Conservation (phyloP, 92 coral and sea anemone species). For the Phymanthus crucifer region DNA sequence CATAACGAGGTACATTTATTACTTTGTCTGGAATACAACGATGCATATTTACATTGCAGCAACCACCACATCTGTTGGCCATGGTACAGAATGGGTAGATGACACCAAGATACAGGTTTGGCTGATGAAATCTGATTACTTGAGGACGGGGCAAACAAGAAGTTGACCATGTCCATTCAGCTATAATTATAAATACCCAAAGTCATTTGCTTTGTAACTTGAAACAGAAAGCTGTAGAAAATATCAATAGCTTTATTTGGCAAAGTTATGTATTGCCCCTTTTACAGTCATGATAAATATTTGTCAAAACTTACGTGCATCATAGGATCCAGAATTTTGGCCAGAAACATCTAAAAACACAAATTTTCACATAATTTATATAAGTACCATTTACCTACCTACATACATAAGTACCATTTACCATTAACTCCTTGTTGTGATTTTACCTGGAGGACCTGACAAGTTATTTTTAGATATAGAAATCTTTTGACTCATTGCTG, state of each 20-base stretch:
- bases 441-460: background rate
- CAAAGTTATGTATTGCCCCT: no score
- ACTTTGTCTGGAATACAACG: background rate
- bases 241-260: background rate
- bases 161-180: background rate
- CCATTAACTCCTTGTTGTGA: no score
- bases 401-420: no score
- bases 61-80: background rate
- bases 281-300: background rate
- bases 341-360: no score
- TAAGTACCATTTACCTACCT: no score
- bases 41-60: background rate
- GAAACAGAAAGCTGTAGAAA: background rate
- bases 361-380: no score
- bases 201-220: background rate
- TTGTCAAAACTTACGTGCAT: no score
- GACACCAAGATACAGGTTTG: background rate
- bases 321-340: no score
- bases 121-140: background rate
- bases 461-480: background rate
- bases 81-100: background rate
- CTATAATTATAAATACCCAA: background rate
- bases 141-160: background rate
- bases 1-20: background rate
- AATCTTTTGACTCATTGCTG: constrained; percentile 3